Evolutionary conservation across 2,888 invertebrate genomes (phyloP).

Genomic region (Andrena marginata): DNA sequence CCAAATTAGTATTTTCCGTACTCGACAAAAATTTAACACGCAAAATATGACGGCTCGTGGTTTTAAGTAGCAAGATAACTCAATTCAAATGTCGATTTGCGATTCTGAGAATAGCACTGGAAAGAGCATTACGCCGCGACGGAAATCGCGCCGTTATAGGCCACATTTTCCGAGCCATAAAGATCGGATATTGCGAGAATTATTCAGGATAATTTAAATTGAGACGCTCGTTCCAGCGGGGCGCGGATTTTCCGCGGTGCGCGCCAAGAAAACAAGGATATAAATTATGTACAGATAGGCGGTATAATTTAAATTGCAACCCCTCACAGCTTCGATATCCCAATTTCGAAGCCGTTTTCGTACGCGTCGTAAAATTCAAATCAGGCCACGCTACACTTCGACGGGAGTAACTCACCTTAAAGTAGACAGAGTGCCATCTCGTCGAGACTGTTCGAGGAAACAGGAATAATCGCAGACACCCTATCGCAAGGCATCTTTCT

Average conservation of each 20-base stretch:
- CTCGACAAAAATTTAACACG: too few species aligned
- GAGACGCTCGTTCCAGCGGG: conserved; percentile 59
- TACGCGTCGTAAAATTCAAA: conserved; percentile 82
- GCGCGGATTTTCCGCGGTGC: conserved; percentile 65
- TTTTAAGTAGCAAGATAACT: conserved; percentile 8
- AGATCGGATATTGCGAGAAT: conserved; percentile 83
- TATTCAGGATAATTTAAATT: conserved; percentile 84
- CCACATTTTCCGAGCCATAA: conserved; percentile 83
- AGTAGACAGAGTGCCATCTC: neutral
- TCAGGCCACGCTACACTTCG: conserved; percentile 62
- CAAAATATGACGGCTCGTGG: neutral
- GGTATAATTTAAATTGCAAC: conserved; percentile 82
- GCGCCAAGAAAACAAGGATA: conserved; percentile 81
- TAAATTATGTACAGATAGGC: conserved; percentile 83
- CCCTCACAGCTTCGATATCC: conserved; percentile 74
- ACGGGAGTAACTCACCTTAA: neutral
- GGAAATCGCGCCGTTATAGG: conserved; percentile 77
- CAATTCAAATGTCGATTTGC: conserved; percentile 37
- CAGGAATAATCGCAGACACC: neutral
- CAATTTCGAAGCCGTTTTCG: conserved; percentile 61
- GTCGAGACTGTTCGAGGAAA: neutral
- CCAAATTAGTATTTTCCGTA: too few species aligned
- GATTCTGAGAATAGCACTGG: conserved; percentile 66
- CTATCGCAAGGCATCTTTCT: neutral
- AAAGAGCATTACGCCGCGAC: conserved; percentile 76